Base-by-base conservation (phyloP, 2,797 vertebrate species). In the Urophycis tenuis region DNA sequence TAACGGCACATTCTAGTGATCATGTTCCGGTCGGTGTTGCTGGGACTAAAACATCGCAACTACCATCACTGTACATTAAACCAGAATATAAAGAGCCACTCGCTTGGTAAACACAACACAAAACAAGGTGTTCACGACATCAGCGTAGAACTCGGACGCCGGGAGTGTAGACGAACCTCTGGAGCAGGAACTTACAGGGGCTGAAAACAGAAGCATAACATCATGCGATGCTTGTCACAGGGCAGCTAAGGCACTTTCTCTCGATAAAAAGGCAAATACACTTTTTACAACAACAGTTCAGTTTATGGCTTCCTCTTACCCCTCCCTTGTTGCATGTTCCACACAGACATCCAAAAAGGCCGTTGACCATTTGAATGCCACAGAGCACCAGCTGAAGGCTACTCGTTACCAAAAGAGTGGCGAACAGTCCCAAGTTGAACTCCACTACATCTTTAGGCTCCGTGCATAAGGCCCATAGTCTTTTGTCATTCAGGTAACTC, bases 301-400 rank as follows among this genome's bases (percentile, higher is more conserved):
- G 45, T 17, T 49, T 5, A 53, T 53, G 49, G 22, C 49, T n/a
- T 60, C 53, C 7, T 41, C 36, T 86, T 53, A 93, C 91, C 86
- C 80, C 90, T 79, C 91, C 90, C 0, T 81, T 31, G 0, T 0
- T 29, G 84, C 94, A 95, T 79, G 94, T 89, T 78, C 93, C 93
- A 45, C 94, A 95, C 77, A 94, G 75, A 74, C 94, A 95, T 67
- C 94, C 94, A 0, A 92, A 88, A 3, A 94, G 89, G 3, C 94
- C 93, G 1, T 94, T 95, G 85, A 95, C 81, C 91, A 92, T 90
- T 90, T 95, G 94, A n/a, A 82, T 8, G 17, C 75, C 83, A 31
- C 93, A 95, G 25, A 95, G 89, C 6, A 94, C 39, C 30, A 90
- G 2, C 87, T 95, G 85, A 78, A 93, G 64, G 9, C 39, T 25